Evolutionary conservation across 2,113 vertebrate genomes (phyloP).

Genomic region (Prochilodus magdalenae): DNA sequence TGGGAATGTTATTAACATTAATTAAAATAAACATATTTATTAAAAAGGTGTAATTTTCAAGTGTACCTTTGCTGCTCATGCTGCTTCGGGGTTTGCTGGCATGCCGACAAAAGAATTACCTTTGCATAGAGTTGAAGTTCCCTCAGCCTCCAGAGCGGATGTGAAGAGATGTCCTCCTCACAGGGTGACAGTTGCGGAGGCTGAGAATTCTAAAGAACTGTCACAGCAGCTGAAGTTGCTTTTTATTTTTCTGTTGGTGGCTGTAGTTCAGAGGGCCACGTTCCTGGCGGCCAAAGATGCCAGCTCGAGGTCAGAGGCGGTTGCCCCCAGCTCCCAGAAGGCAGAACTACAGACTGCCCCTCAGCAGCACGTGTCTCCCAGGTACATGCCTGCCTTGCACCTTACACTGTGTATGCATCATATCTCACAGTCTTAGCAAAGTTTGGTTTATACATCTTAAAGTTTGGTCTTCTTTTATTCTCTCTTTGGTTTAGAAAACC

Average conservation of each 20-base stretch:
- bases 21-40: no score
- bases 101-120: no score
- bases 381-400: conserved; percentile 69
- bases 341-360: conserved; percentile 84
- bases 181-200: not conserved
- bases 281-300: conserved; percentile 67
- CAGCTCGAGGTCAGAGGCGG: conserved; percentile 76
- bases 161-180: not conserved
- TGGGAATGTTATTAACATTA: no score
- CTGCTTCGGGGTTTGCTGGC: no score
- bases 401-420: not conserved
- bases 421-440: no score
- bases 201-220: not conserved
- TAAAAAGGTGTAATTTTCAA: no score
- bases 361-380: conserved; percentile 84
- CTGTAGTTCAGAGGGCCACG: conserved; percentile 82
- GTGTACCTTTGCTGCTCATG: no score
- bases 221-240: not conserved
- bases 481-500: no score
- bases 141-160: not conserved
- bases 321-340: conserved; percentile 81
- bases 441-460: no score
- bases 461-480: no score
- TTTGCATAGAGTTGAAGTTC: no score
- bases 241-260: conserved; percentile 13